These are phyloP conservation scores for Melanotus villosus DNA, from an alignment of 2,888 invertebrate genomes.

Conservation along the genomic window DNA sequence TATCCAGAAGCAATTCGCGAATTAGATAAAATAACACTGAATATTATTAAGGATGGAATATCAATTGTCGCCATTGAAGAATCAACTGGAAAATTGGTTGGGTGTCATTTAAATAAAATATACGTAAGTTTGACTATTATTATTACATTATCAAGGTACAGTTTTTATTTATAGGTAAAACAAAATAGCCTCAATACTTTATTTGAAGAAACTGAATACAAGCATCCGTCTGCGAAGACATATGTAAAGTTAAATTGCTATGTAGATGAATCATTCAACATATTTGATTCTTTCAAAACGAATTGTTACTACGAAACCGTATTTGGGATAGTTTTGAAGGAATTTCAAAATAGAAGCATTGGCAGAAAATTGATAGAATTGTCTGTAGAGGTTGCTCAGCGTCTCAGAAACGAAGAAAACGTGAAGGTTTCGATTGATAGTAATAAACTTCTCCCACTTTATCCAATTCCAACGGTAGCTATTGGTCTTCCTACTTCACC, in stretches of 20 bases:
- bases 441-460: too few relatives aligned
- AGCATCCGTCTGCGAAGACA: not conserved
- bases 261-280: slow-evolving; percentile 73
- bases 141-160: not conserved
- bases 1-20: not conserved
- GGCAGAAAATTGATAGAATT: too few relatives aligned
- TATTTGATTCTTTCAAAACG: slow-evolving; percentile 74
- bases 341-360: too few relatives aligned
- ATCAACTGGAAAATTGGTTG: not conserved
- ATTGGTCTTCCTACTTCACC: too few relatives aligned
- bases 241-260: slow-evolving; percentile 60
- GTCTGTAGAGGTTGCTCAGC: too few relatives aligned
- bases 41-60: not conserved
- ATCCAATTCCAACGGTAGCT: too few relatives aligned
- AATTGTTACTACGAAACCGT: slow-evolving; percentile 77
- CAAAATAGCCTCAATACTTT: not conserved
- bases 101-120: not conserved
- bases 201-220: not conserved
- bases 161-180: not conserved
- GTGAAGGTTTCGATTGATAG: too few relatives aligned
- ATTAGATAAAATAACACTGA: not conserved
- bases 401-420: too few relatives aligned
- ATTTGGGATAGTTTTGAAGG: too few relatives aligned
- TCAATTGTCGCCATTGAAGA: not conserved
- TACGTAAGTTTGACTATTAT: not conserved